Conservation (phyloP, 2,888 invertebrate species). For the Phengaris alcon region DNA sequence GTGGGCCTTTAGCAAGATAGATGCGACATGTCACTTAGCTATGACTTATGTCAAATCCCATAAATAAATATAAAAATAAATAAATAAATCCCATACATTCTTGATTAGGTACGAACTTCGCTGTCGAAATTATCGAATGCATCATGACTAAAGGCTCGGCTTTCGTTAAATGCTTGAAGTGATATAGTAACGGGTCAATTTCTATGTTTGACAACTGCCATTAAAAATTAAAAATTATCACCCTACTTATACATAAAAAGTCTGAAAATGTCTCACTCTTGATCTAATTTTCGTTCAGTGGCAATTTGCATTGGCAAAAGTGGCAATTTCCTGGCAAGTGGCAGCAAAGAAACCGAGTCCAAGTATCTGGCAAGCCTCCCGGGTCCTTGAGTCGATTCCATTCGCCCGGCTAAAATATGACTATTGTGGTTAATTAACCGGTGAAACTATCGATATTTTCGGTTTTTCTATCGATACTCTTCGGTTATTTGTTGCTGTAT, state of each 20-base stretch:
- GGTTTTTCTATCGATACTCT: background rate
- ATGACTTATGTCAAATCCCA: no score
- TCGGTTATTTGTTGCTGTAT: background rate
- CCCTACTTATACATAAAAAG: slow-evolving; percentile 21
- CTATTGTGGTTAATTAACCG: slow-evolving; percentile 1
- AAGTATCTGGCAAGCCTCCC: slow-evolving; percentile 11
- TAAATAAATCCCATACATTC: no score
- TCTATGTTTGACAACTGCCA: background rate
- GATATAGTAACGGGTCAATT: no score
- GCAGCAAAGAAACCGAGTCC: slow-evolving; percentile 5
- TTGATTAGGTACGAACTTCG: no score
- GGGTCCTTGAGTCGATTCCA: background rate
- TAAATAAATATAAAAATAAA: no score
- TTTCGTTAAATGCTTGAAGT: no score
- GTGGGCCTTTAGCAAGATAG: no score
- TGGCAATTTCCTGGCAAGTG: slow-evolving; percentile 10
- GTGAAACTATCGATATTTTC: slow-evolving; percentile 6
- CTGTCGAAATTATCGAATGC: no score
- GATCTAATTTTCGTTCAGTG: slow-evolving; percentile 17
- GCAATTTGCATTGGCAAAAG: slow-evolving; percentile 12
- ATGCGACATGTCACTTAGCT: no score
- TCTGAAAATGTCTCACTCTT: background rate
- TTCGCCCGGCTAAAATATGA: slow-evolving; percentile 4
- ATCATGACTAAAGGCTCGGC: no score
- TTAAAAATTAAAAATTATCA: background rate